These are phyloP conservation scores for Alentia gelatinosa DNA, from an alignment of 2,888 invertebrate genomes.

Conservation along the genomic window DNA sequence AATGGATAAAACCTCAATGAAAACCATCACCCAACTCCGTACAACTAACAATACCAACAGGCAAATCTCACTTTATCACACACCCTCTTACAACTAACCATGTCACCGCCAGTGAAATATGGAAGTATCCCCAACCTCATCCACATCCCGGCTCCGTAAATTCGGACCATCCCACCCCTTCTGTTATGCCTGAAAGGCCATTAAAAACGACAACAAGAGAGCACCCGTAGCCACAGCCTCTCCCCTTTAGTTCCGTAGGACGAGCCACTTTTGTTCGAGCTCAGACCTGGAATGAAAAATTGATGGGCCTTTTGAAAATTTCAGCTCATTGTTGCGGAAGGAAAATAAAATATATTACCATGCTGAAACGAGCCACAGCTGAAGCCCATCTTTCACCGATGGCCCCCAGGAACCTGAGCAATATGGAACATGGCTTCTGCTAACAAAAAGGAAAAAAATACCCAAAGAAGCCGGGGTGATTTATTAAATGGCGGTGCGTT, in stretches of 20 bases:
- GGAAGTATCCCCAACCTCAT: background rate
- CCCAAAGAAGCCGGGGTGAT: no score
- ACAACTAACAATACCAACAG: background rate
- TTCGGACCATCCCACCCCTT: background rate
- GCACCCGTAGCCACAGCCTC: background rate
- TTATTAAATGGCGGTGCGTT: background rate
- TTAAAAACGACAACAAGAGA: constrained; percentile 2
- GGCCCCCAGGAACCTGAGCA: background rate
- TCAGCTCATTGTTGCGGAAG: constrained; percentile 40
- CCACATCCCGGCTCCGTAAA: background rate
- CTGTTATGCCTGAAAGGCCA: background rate
- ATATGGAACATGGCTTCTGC: constrained; percentile 48
- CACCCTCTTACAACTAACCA: background rate
- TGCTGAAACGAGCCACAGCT: constrained; percentile 41
- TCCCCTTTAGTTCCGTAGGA: background rate
- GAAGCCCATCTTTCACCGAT: constrained; percentile 21
- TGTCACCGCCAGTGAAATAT: background rate
- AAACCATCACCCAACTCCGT: no score
- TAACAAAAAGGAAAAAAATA: constrained; percentile 37
- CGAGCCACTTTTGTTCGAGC: background rate
- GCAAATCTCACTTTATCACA: constrained; percentile 38
- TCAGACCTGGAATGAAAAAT: constrained; percentile 6
- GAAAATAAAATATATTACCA: constrained; percentile 34
- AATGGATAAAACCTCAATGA: no score
- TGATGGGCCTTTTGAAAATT: constrained; percentile 44